Base-by-base conservation (phyloP, 2,888 invertebrate genomes). In the Troides helena region DNA sequence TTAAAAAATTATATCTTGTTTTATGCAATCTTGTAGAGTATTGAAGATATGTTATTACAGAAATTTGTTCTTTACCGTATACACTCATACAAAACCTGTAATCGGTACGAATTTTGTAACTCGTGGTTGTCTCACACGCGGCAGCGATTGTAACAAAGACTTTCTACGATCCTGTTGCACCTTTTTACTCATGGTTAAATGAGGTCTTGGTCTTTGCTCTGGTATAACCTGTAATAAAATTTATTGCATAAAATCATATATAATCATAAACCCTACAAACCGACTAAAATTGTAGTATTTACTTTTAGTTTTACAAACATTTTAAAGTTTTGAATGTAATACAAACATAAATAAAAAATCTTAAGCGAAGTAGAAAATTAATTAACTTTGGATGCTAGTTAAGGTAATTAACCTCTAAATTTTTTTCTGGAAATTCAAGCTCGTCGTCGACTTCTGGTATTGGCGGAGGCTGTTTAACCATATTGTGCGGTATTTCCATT, bases 391-490 rank as follows among this genome's bases (percentile, higher is more conserved):
- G 3, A 18, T 50, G n/a, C 17, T 17, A 14, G 7, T 25, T 17
- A 30, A 36, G 12, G 39, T 18, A n/a, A 57, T 36, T 12, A n/a
- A 94, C 94, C 85, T 94, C 87, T 36, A 95, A 82, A 76, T 94
- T 86, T 68, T 84, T 92, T 75, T 95, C 95, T 0, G 94, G 94
- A 76, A 94, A 94, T 77, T 95, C 95, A 1, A 93, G 75, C 3
- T 93, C 87, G 0, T 89, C 80, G 72, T 94, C 92, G 39, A 95
- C 88, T 2, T 79, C 75, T 0, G 94, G 94, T 50, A 93, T 74
- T 0, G 80, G 69, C 0, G 94, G 94, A 0, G 93, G 86, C 1
- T 82, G 74, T 73, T 89, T 90, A 0, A 85, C 88, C 72, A 88
- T 78, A 18, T 86, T 85, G 7, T 85, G 78, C 0, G 95, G 94